Evolutionary conservation across 2,113 vertebrate species (phyloP), one percentile per base, ranked within the genome.

Genomic region (Hystrix cristata): DNA sequence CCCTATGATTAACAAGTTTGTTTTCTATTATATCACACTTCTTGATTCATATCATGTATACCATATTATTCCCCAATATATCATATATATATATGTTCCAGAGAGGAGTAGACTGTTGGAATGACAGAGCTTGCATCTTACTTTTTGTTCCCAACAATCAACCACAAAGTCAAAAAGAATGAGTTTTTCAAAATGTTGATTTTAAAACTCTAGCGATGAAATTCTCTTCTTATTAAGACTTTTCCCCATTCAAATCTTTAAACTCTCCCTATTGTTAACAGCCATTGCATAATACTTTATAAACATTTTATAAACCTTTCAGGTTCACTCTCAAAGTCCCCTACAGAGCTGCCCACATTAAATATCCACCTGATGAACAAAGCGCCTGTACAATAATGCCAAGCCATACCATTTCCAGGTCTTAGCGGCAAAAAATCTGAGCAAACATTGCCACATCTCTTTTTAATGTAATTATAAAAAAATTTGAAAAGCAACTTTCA

Each of bases 361-460:
- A 88, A 48, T 34, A 57, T 1, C 8, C 18, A 15, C 9, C 31
- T 3, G 14, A 57, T 84, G 71, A 16, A 82, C 19, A 78, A 81
- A 53, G 34, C 3, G 0, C 0, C 2, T 25, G 12, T 11, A 46
- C 0, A 38, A 3, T 5, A 82, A 55, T 27, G 8, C n/a, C 64
- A 93, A 4, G 4, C 34, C 31, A 76, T 3, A 5, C 9, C 43
- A 21, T 48, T 48, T 86, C 2, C 12, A 16, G 62, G 4, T 3
- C 27, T 34, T 14, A 76, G 3, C 7, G 16, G 15, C 15, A 10
- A 4, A 6, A 55, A 16, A 46, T 3, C 1, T 13, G 51, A 15
- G 34, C n/a, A 71, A 71, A 18, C 67, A 21, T 19, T 21, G 16
- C 16, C 18, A 19, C 34, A n/a, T 38, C 16, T 8, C 67, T 38